phyloP scores from a whole-genome alignment of 2,113 vertebrate genomes.

The Mus pahari region DNA sequence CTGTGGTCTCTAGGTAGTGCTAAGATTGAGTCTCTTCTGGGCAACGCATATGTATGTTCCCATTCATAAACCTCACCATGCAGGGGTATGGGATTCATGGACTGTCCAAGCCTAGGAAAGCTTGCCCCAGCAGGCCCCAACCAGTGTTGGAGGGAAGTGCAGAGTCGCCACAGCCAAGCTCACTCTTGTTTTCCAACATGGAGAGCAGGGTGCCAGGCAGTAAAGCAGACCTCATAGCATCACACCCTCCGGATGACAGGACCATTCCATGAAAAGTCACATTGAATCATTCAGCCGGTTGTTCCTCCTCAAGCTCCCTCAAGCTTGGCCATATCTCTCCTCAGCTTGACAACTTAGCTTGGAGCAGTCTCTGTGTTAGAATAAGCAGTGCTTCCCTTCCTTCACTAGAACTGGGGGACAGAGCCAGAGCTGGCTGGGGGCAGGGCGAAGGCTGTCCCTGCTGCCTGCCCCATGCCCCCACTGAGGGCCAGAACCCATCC shows the following conservation, averaged over 20 bases:
- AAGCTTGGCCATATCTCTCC: not conserved
- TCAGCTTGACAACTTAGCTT: not conserved
- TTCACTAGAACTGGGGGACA: not conserved
- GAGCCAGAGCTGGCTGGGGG: too few relatives aligned
- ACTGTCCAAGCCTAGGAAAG: not conserved
- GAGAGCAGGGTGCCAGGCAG: not conserved
- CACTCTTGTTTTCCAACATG: not conserved
- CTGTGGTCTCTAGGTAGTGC: not conserved
- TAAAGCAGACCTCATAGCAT: rapidly evolving
- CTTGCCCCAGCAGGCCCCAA: not conserved
- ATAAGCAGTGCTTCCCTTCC: not conserved
- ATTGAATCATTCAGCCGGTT: not conserved
- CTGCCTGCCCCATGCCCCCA: not conserved
- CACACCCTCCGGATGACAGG: not conserved
- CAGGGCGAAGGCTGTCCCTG: not conserved
- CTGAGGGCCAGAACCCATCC: too few relatives aligned
- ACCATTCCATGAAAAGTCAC: not conserved
- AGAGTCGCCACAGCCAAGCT: rapidly evolving
- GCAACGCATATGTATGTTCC: not conserved
- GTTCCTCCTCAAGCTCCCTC: not conserved
- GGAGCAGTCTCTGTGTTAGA: not conserved
- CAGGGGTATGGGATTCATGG: not conserved
- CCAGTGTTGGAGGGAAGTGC: not conserved
- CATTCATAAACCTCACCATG: not conserved
- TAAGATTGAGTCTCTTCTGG: not conserved